These are phyloP conservation scores for Platichthys stellatus DNA, from an alignment of 2,113 vertebrate species.

Conservation along the genomic window DNA sequence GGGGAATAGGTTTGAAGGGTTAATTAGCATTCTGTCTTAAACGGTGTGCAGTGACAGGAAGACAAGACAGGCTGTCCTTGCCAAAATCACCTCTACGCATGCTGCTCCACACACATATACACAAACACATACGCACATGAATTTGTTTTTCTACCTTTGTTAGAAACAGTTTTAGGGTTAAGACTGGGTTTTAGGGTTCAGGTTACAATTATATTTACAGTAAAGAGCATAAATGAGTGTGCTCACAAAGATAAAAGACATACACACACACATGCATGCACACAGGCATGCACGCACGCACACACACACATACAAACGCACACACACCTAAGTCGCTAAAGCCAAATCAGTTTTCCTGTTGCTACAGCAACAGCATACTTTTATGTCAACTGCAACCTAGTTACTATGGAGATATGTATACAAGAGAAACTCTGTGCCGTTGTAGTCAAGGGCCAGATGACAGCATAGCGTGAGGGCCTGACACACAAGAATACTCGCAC, in stretches of 20 bases:
- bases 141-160: constrained; percentile 28
- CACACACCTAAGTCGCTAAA: constrained; percentile 70
- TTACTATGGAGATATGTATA: constrained; percentile 95
- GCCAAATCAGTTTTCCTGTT: constrained; percentile 94
- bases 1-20: constrained; percentile 74
- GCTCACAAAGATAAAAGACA: constrained; percentile 4
- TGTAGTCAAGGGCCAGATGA: constrained; percentile 92
- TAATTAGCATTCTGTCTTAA: constrained; percentile 78
- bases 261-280: constrained; percentile 2
- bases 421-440: constrained; percentile 91
- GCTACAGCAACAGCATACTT: constrained; percentile 96
- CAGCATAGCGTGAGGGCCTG: constrained; percentile 80
- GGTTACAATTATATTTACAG: background rate
- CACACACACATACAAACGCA: constrained; percentile 23
- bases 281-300: background rate
- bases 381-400: constrained; percentile 94
- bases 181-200: background rate
- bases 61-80: constrained; percentile 74
- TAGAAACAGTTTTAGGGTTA: background rate
- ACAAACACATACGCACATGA: background rate
- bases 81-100: constrained; percentile 74
- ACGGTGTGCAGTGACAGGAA: constrained; percentile 75
- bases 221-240: background rate
- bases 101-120: constrained; percentile 21
- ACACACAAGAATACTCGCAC: constrained; percentile 21